Evolutionary conservation across 2,888 invertebrate genomes (phyloP).

Genomic region (Gasteruption jaculator): DNA sequence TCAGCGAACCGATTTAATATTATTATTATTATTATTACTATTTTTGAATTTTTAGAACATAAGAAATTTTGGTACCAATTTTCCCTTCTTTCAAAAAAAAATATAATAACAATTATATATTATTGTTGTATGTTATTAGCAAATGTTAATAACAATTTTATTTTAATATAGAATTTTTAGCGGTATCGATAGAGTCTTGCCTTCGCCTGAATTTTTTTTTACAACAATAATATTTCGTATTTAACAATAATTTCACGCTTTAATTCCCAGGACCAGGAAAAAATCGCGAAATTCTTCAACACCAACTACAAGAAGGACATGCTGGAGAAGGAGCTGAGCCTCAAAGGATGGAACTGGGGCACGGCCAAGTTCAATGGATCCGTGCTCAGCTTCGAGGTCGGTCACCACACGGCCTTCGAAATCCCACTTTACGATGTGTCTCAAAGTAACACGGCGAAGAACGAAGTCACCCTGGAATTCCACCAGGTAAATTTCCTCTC

Average conservation of each 20-base stretch:
- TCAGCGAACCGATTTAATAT: neutral
- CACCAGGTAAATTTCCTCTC: constrained; percentile 70
- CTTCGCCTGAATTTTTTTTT: constrained; percentile 6
- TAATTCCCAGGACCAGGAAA: constrained; percentile 77
- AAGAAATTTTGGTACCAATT: no score
- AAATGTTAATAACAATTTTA: constrained; percentile 3
- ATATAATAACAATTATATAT: neutral
- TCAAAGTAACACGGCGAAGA: constrained; percentile 92
- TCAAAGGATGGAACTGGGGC: constrained; percentile 99
- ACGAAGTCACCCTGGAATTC: constrained; percentile 97
- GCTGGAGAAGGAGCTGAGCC: constrained; percentile 85
- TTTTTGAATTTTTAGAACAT: no score
- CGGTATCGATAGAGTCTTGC: constrained; percentile 6
- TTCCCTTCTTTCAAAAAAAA: no score
- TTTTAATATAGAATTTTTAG: constrained; percentile 5
- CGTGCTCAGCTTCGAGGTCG: constrained; percentile 79
- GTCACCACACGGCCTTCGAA: constrained; percentile 84
- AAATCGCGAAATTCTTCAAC: constrained; percentile 84
- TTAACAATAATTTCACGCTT: neutral
- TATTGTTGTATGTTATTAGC: neutral
- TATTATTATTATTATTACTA: no score
- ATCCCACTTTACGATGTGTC: constrained; percentile 94
- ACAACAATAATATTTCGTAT: neutral
- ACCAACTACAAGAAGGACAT: constrained; percentile 79
- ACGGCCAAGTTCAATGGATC: constrained; percentile 90